Evolutionary conservation across 2,888 invertebrate genomes (phyloP), one percentile per base, ranked within the genome.

Genomic region (Athripsodes cinereus): DNA sequence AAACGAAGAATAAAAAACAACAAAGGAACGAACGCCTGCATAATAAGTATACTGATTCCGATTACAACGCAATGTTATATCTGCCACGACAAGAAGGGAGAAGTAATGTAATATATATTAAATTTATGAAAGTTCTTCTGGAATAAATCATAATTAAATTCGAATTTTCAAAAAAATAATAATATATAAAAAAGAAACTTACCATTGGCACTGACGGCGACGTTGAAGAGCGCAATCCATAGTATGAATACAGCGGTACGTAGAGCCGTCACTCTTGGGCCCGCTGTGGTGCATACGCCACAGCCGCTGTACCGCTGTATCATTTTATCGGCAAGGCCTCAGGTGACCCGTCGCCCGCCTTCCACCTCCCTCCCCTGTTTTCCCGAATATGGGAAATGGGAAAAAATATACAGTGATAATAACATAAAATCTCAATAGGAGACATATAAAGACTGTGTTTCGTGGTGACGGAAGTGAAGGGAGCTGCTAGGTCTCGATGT

Each of bases 251-350:
- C 61, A 63, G 63, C 63, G 63, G 61, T 61, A 63, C 60, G 53
- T 58, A 60, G 50, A 60, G 60, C 55, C 55, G 61, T 53, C 57
- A 53, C 35, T 47, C 22, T 46, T 21, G 48, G 53, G 53, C 53
- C 59, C 59, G 59, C 59, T 59, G 59, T 59, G 59, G 59, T 62
- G 60, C 60, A 52, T 59, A 60, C 59, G 57, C 63, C 63, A 55
- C 63, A 63, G 63, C 63, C 57, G 59, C 55, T 61, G 59, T 63
- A 61, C 63, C 63, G 61, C 63, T 63, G 63, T 63, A 63, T 59
- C 63, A 63, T 63, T 61, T 63, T 63, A 59, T 57, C 59, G 61
- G 62, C 56, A 49, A 55, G 60, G 58, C 58, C 60, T 59, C 59
- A 59, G 55, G 53, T 52, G 56, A 60, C 58, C 60, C 58, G 59